phyloP scores from a whole-genome alignment of 1,140 invertebrate genomes.

The Apis mellifera region Amel_HAv3.1 CM009933.2:9020001-9020500 shows the following conservation, averaged over 20 bases:
- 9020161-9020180: neutral
- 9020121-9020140: neutral
- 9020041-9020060: constrained; percentile 16
- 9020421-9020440: neutral
- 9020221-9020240: no score
- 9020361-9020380: no score
- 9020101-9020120: neutral
- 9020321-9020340: no score
- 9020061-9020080: neutral
- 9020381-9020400: no score
- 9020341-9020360: no score
- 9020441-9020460: neutral
- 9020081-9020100: neutral
- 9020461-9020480: neutral
- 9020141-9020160: neutral
- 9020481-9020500: neutral
- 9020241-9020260: neutral
- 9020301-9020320: no score
- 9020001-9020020: neutral
- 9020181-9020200: neutral
- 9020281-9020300: no score
- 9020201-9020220: neutral
- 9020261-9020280: neutral
- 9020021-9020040: neutral
- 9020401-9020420: no score